phyloP scores from a whole-genome alignment of 1,140 invertebrate species.

The Drosophila nigrodunni region DNA sequence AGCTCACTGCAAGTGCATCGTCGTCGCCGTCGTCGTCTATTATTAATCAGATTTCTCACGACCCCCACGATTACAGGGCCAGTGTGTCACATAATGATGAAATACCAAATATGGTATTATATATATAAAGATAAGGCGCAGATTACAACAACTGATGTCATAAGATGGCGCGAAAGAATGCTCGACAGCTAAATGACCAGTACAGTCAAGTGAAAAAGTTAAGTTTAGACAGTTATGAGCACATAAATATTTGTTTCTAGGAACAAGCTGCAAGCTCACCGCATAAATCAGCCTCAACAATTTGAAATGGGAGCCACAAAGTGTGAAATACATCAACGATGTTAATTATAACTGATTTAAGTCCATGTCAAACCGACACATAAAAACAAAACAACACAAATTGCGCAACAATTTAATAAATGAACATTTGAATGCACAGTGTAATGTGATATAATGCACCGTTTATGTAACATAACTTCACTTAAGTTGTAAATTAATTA shows the following conservation, averaged over 20 bases:
- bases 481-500: constrained; percentile 9
- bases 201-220: no score
- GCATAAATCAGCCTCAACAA: constrained; percentile 22
- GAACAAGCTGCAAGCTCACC: constrained; percentile 5
- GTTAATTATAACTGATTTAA: constrained; percentile 56
- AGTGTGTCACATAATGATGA: constrained; percentile 18
- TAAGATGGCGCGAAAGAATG: neutral
- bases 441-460: constrained; percentile 18
- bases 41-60: constrained; percentile 41
- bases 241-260: neutral
- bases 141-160: constrained; percentile 16
- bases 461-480: neutral
- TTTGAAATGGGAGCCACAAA: constrained; percentile 40
- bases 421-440: constrained; percentile 9
- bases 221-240: no score
- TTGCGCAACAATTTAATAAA: constrained; percentile 37
- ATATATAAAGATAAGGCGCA: constrained; percentile 1
- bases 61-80: neutral
- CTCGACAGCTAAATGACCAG: no score
- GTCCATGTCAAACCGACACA: constrained; percentile 19
- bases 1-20: constrained; percentile 26
- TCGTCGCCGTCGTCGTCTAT: neutral
- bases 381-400: constrained; percentile 21
- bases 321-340: constrained; percentile 58
- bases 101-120: constrained; percentile 10